Base-by-base conservation (phyloP, 2,797 vertebrate genomes). In the Oreonectes daqikongensis region DNA sequence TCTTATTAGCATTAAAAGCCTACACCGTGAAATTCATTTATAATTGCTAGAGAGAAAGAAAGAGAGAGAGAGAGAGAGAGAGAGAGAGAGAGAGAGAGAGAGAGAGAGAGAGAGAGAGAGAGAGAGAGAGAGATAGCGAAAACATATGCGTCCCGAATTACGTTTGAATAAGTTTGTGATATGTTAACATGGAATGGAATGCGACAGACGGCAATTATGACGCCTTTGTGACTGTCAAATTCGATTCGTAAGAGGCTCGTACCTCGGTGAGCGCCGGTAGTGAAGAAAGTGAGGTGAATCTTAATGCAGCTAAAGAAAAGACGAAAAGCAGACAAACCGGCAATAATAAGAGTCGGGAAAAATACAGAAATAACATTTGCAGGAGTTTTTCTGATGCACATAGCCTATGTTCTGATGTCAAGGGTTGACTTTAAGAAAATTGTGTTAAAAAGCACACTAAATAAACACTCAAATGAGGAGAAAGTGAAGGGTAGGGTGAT, bases 1-100 rank as follows among this genome's bases (percentile, higher is more conserved):
- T 86, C 87, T 88, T 90, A 91, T 92, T 92, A 91, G 90, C 92
- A 93, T 92, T 91, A 91, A 92, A 92, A 91, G 89, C 84, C 87
- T 79, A 82, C 88, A 90, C 88, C 89, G 86, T 93, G 90, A 92
- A 92, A 92, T 93, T 90, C 89, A 88, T 90, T 90, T 92, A 85
- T 92, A 92, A 92, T 91, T 93, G 90, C 69, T 46, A 57, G 53
- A 57, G 53, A 53, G 52, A 53, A 46, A 76, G 44, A 35, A 35
- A 35, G 8, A 0, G 1, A 30, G 28, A 30, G 28, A 30, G 32
- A 35, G 32, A 35, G 8, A 35, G 35, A 35, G 35, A 57, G 24
- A 57, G 53, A 28, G 53, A 57, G 17, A 72, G 46, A 69, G 64
- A 67, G 38, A 75, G 65, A 72, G 55, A 77, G 69, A 77, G 42